phyloP scores from a whole-genome alignment of 1,140 invertebrate genomes.

The Carposina sasakii region DNA sequence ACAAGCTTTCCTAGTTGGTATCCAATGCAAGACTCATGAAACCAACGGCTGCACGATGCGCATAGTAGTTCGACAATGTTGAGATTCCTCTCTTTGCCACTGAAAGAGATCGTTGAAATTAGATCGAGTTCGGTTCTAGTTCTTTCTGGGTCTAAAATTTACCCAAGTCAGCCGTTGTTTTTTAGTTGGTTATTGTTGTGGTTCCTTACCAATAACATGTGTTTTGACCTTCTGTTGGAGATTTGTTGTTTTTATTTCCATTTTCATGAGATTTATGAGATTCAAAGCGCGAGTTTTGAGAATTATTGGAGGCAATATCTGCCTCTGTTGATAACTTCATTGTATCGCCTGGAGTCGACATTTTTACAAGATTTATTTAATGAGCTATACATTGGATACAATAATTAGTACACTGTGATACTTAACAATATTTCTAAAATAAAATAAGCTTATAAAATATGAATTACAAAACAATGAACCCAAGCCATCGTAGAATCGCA shows the following conservation, averaged over 20 bases:
- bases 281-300: slow-evolving; percentile 42
- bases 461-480: too few relatives aligned
- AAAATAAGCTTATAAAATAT: too few relatives aligned
- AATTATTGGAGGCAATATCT: slow-evolving; percentile 28
- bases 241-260: slow-evolving; percentile 50
- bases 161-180: too few relatives aligned
- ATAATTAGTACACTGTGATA: too few relatives aligned
- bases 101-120: slow-evolving; percentile 58
- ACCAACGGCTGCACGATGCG: slow-evolving; percentile 92
- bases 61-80: slow-evolving; percentile 93
- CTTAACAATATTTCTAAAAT: too few relatives aligned
- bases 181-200: too few relatives aligned
- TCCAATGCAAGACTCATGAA: slow-evolving; percentile 93
- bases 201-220: slow-evolving; percentile 62
- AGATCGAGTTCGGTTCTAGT: not conserved
- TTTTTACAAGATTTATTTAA: too few relatives aligned
- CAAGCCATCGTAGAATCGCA: too few relatives aligned
- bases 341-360: slow-evolving; percentile 22
- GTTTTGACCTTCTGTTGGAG: slow-evolving; percentile 40
- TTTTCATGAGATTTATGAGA: slow-evolving; percentile 56
- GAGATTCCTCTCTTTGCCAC: slow-evolving; percentile 93
- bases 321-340: slow-evolving; percentile 31
- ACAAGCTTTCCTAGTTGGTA: slow-evolving; percentile 93
- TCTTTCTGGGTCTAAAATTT: too few relatives aligned
- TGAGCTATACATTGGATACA: too few relatives aligned